A percentile compares a stretch with the other conserved stretches of the same genome.
phyloP scores from a whole-genome alignment of 2,797 vertebrate species.

The Xiphophorus birchmanni region DNA sequence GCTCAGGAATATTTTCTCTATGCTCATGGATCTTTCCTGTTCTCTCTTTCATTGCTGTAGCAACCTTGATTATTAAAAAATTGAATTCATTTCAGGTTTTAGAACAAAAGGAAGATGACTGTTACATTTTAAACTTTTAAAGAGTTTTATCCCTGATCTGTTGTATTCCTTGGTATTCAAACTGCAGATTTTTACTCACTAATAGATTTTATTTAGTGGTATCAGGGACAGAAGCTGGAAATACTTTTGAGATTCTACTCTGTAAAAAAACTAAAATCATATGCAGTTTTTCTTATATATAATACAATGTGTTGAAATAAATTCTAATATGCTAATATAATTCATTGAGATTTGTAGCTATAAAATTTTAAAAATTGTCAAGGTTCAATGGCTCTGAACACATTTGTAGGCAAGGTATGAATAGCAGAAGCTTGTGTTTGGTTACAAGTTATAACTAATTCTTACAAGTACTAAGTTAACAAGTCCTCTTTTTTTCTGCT shows the following conservation, averaged over 20 bases:
- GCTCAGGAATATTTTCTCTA: background rate
- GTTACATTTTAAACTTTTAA: background rate
- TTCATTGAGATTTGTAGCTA: too few relatives aligned
- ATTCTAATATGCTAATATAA: background rate
- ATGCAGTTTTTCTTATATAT: too few relatives aligned
- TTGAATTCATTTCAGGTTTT: background rate
- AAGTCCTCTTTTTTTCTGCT: background rate
- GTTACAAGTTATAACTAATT: too few relatives aligned
- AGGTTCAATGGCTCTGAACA: background rate
- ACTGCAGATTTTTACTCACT: background rate
- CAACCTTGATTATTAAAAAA: background rate
- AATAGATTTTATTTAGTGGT: background rate
- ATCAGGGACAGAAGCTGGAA: background rate
- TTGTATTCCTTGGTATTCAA: background rate
- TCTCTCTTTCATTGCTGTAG: background rate
- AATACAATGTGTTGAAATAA: background rate
- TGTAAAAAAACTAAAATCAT: too few relatives aligned
- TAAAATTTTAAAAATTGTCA: background rate
- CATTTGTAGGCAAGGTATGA: background rate
- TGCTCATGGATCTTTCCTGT: background rate
- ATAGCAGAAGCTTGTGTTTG: too few relatives aligned
- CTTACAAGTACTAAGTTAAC: background rate
- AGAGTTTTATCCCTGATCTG: background rate
- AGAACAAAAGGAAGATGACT: background rate
- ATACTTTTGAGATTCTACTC: too few relatives aligned